These are phyloP conservation scores for Drosophila prostipennis DNA, from an alignment of 2,888 invertebrate species.

Conservation along the genomic window DNA sequence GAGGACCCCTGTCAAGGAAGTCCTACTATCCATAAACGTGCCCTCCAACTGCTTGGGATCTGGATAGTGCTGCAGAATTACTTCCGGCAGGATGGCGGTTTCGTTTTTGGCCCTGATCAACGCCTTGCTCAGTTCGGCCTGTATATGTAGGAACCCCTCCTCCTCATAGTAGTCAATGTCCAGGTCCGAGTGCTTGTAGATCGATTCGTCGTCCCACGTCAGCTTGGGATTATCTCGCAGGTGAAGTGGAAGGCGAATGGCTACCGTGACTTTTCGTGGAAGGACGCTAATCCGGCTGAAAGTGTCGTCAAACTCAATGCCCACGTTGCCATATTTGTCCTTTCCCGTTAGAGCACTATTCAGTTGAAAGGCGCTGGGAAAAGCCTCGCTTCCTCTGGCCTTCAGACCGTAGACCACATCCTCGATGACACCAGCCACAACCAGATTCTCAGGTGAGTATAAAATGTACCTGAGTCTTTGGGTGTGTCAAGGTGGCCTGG, in stretches of 20 bases:
- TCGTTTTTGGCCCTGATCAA: constrained; percentile 16
- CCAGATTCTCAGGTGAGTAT: constrained; percentile 20
- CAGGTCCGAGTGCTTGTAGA: background rate
- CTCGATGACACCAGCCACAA: constrained; percentile 5
- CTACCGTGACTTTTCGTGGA: constrained; percentile 28
- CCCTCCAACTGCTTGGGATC: background rate
- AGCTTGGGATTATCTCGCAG: background rate
- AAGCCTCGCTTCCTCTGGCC: background rate
- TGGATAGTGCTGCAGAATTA: constrained; percentile 36
- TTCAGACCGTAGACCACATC: background rate
- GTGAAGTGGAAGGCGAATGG: constrained; percentile 50
- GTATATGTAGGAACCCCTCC: constrained; percentile 49
- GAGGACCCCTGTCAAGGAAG: constrained; percentile 6
- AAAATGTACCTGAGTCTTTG: constrained; percentile 12
- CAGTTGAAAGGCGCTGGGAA: constrained; percentile 3
- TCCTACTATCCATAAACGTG: background rate
- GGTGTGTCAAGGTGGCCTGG: constrained; percentile 6
- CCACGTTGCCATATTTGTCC: constrained; percentile 35
- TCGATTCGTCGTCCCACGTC: constrained; percentile 11
- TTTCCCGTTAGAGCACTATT: background rate
- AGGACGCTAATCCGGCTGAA: constrained; percentile 10
- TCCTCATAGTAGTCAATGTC: constrained; percentile 9
- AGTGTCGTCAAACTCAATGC: constrained; percentile 52
- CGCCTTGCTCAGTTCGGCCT: constrained; percentile 35
- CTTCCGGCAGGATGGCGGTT: constrained; percentile 14